Conservation (phyloP, 2,888 invertebrate genomes). For the Autographa gamma region DNA sequence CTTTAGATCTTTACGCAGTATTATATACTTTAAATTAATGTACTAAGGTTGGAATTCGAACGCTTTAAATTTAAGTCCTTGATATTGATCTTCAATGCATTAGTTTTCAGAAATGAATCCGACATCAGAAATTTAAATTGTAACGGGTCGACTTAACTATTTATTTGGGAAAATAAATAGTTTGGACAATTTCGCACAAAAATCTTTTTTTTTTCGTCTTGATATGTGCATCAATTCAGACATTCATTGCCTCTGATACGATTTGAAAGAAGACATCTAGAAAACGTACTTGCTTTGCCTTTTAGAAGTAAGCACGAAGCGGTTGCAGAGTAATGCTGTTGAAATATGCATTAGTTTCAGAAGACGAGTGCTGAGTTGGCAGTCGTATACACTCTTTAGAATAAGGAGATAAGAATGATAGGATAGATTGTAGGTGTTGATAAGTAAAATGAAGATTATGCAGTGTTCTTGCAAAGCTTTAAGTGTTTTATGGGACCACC, state of each 20-base stretch:
- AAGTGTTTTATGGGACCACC: too few relatives aligned
- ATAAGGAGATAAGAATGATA: background rate
- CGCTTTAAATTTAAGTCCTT: background rate
- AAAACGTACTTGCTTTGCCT: too few relatives aligned
- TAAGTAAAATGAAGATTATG: too few relatives aligned
- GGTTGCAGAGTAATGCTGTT: background rate
- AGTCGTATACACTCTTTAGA: background rate
- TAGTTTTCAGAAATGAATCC: background rate
- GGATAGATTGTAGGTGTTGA: background rate
- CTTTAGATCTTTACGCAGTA: conserved; percentile 7
- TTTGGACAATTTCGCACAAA: too few relatives aligned
- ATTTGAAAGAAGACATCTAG: too few relatives aligned
- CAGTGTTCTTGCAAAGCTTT: too few relatives aligned
- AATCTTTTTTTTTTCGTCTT: too few relatives aligned
- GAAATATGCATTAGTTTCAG: background rate
- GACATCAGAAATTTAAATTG: too few relatives aligned
- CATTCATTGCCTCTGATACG: too few relatives aligned
- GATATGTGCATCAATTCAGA: too few relatives aligned
- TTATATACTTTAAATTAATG: background rate
- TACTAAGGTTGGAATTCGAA: background rate
- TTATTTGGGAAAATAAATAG: too few relatives aligned
- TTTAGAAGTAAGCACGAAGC: background rate
- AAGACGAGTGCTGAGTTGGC: background rate
- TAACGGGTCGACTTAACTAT: too few relatives aligned
- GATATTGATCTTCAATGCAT: background rate